Conservation (phyloP, 2,888 invertebrate genomes). For the Drosophila recens region DNA sequence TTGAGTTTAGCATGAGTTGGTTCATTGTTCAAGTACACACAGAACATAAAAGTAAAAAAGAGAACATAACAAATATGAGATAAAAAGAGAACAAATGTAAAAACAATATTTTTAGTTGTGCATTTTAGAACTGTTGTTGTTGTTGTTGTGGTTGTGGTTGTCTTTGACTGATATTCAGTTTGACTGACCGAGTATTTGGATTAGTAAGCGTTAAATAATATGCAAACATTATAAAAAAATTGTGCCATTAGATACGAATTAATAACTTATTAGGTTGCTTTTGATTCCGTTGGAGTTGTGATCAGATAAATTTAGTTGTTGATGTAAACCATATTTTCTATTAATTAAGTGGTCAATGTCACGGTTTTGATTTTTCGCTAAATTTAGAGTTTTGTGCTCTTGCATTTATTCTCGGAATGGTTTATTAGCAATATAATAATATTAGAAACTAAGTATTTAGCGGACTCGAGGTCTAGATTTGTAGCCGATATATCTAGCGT, state of each 20-base stretch:
- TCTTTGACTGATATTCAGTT: slow-evolving; percentile 37
- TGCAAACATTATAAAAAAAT: slow-evolving; percentile 26
- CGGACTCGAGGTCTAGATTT: no score
- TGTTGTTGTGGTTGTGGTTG: slow-evolving; percentile 8
- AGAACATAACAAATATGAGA: slow-evolving; percentile 80
- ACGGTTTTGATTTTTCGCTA: no score
- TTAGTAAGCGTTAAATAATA: slow-evolving; percentile 40
- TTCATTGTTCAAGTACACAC: slow-evolving; percentile 69
- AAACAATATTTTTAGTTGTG: slow-evolving; percentile 75
- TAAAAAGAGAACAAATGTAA: slow-evolving; percentile 71
- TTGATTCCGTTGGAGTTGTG: slow-evolving; percentile 17
- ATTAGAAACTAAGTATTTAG: no score
- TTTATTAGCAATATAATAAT: no score
- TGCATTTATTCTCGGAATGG: no score
- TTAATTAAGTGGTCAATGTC: no score
- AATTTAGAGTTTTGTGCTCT: no score
- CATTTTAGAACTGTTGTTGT: slow-evolving; percentile 49
- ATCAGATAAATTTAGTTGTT: not conserved
- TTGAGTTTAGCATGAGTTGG: slow-evolving; percentile 63
- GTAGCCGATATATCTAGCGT: no score
- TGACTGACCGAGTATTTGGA: slow-evolving; percentile 13
- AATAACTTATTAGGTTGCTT: slow-evolving; percentile 7
- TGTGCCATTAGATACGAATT: slow-evolving; percentile 38
- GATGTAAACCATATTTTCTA: not conserved
- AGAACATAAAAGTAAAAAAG: slow-evolving; percentile 77